Evolutionary conservation across 1,140 invertebrate species (phyloP).

Genomic region (Bombus difficillimus): DNA sequence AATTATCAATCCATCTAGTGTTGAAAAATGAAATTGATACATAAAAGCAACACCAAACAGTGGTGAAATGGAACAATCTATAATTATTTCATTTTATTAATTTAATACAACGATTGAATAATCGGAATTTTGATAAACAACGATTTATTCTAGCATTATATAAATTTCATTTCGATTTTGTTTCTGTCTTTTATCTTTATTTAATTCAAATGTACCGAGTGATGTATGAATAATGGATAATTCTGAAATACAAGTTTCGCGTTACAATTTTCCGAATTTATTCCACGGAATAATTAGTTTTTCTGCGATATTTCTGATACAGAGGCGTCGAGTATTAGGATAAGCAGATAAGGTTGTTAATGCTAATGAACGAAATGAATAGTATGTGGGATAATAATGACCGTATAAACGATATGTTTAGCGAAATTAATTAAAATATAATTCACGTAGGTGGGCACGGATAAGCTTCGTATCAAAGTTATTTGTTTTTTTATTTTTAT

Average conservation of each 20-base stretch:
- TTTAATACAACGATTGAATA: neutral
- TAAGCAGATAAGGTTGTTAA: neutral
- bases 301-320: neutral
- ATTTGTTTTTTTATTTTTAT: neutral
- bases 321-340: neutral
- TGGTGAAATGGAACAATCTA: neutral
- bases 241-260: neutral
- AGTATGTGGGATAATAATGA: neutral
- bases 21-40: no score
- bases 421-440: slow-evolving; percentile 1
- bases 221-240: neutral
- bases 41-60: neutral
- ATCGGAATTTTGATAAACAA: neutral
- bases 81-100: neutral
- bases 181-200: neutral
- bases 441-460: neutral
- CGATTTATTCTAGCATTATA: neutral
- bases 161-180: neutral
- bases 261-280: neutral
- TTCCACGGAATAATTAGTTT: neutral
- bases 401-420: neutral
- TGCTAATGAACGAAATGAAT: slow-evolving; percentile 1
- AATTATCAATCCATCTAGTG: no score
- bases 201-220: neutral
- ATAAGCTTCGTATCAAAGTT: neutral